A percentile compares a stretch with the other conserved stretches of the same genome.
phyloP scores from a whole-genome alignment of 2,888 invertebrate genomes.

The Mantis religiosa region DNA sequence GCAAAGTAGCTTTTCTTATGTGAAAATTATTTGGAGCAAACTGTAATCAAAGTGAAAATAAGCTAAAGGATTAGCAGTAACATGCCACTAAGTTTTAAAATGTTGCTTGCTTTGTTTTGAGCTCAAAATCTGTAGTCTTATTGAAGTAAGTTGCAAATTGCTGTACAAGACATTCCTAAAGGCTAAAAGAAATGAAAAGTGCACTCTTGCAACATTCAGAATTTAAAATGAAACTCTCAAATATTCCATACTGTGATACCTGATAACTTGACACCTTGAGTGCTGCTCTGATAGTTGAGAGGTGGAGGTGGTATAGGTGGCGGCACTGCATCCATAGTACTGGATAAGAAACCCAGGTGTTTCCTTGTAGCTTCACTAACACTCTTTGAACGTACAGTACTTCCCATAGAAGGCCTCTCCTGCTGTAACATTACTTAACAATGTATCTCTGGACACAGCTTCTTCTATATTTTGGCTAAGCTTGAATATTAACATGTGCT shows the following conservation, averaged over 20 bases:
- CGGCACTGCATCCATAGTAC: slow-evolving; percentile 41
- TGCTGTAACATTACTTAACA: background rate
- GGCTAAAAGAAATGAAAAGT: background rate
- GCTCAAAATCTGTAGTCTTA: background rate
- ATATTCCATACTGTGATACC: slow-evolving; percentile 6
- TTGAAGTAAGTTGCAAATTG: background rate
- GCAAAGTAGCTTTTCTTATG: background rate
- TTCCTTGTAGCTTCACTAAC: slow-evolving; percentile 10
- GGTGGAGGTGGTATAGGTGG: slow-evolving; percentile 64
- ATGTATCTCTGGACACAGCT: too few relatives aligned
- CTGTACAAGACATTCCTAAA: background rate
- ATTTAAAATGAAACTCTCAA: background rate
- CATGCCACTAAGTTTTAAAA: background rate
- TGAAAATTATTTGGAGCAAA: background rate
- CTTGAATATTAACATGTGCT: too few relatives aligned
- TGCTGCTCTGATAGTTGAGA: slow-evolving; percentile 48
- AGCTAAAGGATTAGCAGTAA: background rate
- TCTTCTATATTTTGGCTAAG: too few relatives aligned
- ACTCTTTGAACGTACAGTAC: slow-evolving; percentile 8
- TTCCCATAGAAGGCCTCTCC: background rate
- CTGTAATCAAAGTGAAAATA: background rate
- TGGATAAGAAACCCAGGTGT: background rate
- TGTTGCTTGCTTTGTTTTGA: background rate
- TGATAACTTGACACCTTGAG: slow-evolving; percentile 16
- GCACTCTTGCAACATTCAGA: background rate